phyloP scores from a whole-genome alignment of 2,888 invertebrate genomes.

The Thyatira batis region DNA sequence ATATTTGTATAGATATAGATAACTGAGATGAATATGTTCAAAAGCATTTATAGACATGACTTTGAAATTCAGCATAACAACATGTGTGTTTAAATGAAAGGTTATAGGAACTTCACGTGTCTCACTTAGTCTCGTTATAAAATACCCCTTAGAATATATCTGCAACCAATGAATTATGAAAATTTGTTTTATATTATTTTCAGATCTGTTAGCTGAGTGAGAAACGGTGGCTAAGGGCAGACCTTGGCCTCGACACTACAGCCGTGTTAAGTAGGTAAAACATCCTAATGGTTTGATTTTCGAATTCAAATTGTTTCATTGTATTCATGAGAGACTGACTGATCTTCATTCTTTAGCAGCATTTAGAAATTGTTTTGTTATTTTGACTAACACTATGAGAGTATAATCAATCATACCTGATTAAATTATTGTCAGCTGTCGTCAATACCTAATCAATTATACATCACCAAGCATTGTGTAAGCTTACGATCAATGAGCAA shows the following conservation, averaged over 20 bases:
- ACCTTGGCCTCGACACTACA: conserved; percentile 38
- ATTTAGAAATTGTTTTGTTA: conserved; percentile 74
- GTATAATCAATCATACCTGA: conserved; percentile 19
- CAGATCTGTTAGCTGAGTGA: conserved; percentile 68
- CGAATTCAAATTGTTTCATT: conserved; percentile 62
- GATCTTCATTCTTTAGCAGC: conserved; percentile 75
- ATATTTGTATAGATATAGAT: too few relatives aligned
- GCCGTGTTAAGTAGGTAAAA: conserved; percentile 30
- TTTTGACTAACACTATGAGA: conserved; percentile 54
- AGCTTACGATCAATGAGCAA: conserved; percentile 55
- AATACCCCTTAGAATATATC: too few relatives aligned
- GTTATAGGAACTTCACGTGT: too few relatives aligned
- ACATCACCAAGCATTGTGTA: conserved; percentile 37
- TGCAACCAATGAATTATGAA: too few relatives aligned
- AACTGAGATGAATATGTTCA: too few relatives aligned
- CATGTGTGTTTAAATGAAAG: too few relatives aligned
- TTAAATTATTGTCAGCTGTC: conserved; percentile 49
- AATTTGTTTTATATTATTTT: conserved; percentile 23
- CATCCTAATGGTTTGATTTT: conserved; percentile 67
- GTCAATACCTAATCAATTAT: conserved; percentile 28
- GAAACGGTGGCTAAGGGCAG: conserved; percentile 18
- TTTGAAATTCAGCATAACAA: too few relatives aligned
- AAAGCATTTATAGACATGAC: too few relatives aligned
- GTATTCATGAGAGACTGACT: conserved; percentile 78
- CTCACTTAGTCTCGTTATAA: too few relatives aligned